A percentile compares a stretch with the other conserved stretches of the same genome.
Evolutionary conservation across 2,888 invertebrate species (phyloP).

Genomic region (Ceriagrion tenellum): DNA sequence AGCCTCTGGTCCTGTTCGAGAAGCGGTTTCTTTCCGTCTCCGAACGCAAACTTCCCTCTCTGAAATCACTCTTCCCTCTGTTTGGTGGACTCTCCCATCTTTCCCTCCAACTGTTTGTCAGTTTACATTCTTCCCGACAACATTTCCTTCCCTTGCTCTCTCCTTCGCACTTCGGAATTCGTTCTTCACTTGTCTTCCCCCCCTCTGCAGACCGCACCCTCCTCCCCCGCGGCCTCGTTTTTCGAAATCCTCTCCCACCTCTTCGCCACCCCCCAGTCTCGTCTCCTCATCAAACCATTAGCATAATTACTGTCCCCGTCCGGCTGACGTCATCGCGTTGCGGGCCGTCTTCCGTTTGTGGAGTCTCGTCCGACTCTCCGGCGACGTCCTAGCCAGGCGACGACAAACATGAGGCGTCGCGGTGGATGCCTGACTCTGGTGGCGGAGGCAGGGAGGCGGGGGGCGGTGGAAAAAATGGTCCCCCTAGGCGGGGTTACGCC

Average conservation of each 20-base stretch:
- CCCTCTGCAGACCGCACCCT: not conserved
- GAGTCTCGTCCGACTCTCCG: slow-evolving; percentile 50
- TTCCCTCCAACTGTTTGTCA: not conserved
- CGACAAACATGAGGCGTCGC: slow-evolving; percentile 66
- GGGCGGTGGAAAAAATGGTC: not conserved
- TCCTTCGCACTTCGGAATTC: not conserved
- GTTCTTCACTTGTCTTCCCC: not conserved
- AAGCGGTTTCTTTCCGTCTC: not conserved
- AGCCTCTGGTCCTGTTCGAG: not conserved
- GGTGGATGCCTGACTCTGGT: not conserved
- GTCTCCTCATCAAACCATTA: slow-evolving; percentile 49
- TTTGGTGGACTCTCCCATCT: not conserved
- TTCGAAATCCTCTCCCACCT: slow-evolving; percentile 12
- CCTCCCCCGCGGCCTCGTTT: not conserved
- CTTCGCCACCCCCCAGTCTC: not conserved
- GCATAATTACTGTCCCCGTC: slow-evolving; percentile 61
- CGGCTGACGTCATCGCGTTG: slow-evolving; percentile 57
- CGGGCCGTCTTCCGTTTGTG: slow-evolving; percentile 32
- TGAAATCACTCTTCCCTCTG: not conserved
- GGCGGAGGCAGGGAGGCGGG: no score
- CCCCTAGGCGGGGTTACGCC: not conserved
- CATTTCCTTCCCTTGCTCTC: not conserved
- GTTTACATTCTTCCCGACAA: not conserved
- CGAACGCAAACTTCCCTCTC: not conserved
- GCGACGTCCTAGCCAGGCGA: slow-evolving; percentile 55